Evolutionary conservation across 2,888 invertebrate genomes (phyloP).

Genomic region (Lissonota sp.): DNA sequence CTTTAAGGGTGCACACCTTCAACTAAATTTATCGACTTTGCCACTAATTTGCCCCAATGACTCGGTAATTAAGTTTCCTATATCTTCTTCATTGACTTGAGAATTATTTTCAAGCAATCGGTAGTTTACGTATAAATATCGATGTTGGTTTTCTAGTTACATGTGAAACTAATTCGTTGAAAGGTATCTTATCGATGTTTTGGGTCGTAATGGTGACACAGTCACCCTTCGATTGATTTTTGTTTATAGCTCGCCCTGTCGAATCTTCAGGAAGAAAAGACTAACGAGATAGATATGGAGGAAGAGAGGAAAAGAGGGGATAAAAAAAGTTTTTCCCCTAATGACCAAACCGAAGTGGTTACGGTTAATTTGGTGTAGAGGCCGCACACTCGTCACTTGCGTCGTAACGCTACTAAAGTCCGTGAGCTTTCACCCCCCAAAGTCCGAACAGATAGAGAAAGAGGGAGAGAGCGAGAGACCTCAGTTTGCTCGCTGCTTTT

Average conservation of each 20-base stretch:
- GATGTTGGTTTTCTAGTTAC: too few relatives aligned
- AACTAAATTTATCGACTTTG: too few relatives aligned
- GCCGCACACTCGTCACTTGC: slow-evolving; percentile 64
- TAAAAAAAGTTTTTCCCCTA: slow-evolving; percentile 74
- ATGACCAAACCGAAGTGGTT: slow-evolving; percentile 78
- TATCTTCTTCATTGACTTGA: too few relatives aligned
- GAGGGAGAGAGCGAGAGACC: slow-evolving; percentile 12
- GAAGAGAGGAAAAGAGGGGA: not conserved
- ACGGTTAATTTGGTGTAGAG: slow-evolving; percentile 77
- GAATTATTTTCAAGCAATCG: too few relatives aligned
- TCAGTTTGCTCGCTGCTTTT: slow-evolving; percentile 35
- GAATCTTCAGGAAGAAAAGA: slow-evolving; percentile 30
- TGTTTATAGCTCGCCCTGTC: slow-evolving; percentile 11
- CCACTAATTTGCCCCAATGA: too few relatives aligned
- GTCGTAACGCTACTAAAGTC: slow-evolving; percentile 58
- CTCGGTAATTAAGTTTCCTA: too few relatives aligned
- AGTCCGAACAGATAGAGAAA: not conserved
- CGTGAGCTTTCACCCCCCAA: slow-evolving; percentile 59
- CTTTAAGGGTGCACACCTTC: not conserved
- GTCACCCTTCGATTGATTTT: slow-evolving; percentile 63
- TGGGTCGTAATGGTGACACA: too few relatives aligned
- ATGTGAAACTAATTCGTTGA: too few relatives aligned
- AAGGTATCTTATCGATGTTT: too few relatives aligned
- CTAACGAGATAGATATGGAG: too few relatives aligned
- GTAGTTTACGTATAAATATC: too few relatives aligned